Base-by-base conservation (phyloP, 2,797 vertebrate species). In the Poecile montanus region DNA sequence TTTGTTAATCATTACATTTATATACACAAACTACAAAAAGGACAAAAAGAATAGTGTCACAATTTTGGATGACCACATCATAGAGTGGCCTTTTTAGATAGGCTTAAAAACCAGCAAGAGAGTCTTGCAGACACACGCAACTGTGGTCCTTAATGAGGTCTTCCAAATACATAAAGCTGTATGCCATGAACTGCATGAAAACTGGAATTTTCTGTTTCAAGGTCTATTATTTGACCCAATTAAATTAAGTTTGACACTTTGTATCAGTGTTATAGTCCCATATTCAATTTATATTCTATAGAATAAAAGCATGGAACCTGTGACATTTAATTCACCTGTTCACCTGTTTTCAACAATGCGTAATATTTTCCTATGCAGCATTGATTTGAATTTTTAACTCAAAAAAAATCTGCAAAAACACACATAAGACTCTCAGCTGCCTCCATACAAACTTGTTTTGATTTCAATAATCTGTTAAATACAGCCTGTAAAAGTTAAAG, bases 381-480 rank as follows among this genome's bases (percentile, higher is more conserved):
- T 63, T 80, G 40, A 38, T 60, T 79, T 74, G 7, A 19, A 45
- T 50, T 62, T 89, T 92, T 89, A 91, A 88, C 29, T 32, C 16
- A 50, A 57, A 83, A 40, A 40, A 45, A 61, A 14, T 8, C 84
- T 93, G 51, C 30, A 93, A 72, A 29, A 75, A 25, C 9, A 85
- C 12, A 32, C 57, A 56, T 6, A 54, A 72, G 4, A 10, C 51
- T 87, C 38, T 82, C 58, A 62, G 6, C 36, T 94, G 66, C 50
- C 38, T 61, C 56, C 4, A 2, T 81, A 45, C 6, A 45, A 66
- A 17, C n/a, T 78, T 79, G 29, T 50, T 94, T 96, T 88, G 32
- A 79, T 89, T 96, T 88, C 50, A 91, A 38, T 66, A 88, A 66
- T 68, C 72, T 88, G 81, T 85, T 95, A 78, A 89, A 93, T 74